Conservation (phyloP, 2,888 invertebrate genomes). For the Diaperis boleti region DNA sequence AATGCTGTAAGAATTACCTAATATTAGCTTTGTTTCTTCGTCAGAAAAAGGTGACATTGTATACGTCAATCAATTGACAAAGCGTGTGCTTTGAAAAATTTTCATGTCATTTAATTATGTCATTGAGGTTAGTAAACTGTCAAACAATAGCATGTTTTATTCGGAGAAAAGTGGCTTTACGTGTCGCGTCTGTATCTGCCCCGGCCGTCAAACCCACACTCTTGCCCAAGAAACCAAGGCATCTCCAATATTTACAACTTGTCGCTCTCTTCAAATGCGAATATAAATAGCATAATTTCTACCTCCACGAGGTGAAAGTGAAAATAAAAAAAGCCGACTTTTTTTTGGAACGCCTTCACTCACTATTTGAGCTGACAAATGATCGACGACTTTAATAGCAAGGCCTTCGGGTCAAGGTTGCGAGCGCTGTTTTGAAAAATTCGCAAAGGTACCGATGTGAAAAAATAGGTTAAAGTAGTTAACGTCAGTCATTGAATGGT, state of each 20-base stretch:
- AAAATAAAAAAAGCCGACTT: constrained; percentile 4
- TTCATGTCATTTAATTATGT: no score
- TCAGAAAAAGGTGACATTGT: no score
- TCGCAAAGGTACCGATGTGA: not conserved
- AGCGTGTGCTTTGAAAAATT: no score
- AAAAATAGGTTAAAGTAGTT: constrained; percentile 31
- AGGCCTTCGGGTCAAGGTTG: constrained; percentile 30
- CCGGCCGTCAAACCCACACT: not conserved
- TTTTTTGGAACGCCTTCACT: constrained; percentile 27
- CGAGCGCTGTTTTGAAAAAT: constrained; percentile 18
- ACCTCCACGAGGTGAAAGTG: constrained; percentile 6
- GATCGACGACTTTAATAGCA: constrained; percentile 21
- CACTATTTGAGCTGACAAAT: constrained; percentile 8
- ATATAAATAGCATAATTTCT: constrained; percentile 21
- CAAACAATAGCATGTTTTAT: no score
- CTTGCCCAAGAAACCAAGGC: not conserved
- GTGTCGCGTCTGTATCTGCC: not conserved
- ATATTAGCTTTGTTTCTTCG: no score
- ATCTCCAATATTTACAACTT: not conserved
- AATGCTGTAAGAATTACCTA: no score
- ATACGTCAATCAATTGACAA: no score
- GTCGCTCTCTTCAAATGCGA: not conserved
- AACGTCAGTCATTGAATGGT: constrained; percentile 12
- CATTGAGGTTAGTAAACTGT: no score
- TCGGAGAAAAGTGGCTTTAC: no score